phyloP scores from a whole-genome alignment of 2,797 vertebrate species.

The Crocodylus rhombifer region DNA sequence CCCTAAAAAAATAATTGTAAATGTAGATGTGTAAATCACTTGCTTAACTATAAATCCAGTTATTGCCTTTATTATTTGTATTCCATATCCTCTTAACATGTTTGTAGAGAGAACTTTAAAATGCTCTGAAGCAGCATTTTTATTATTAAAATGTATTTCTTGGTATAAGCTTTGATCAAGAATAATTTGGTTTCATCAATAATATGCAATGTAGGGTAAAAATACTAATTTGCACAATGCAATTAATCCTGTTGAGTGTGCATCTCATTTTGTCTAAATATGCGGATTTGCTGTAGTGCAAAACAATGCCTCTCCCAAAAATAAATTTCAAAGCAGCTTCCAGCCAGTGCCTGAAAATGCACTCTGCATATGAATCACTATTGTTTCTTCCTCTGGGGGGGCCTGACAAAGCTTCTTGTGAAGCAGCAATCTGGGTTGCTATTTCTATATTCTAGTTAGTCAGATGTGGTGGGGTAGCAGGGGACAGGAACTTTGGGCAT shows the following conservation, averaged over 20 bases:
- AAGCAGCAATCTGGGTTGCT: background rate
- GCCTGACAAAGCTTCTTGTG: background rate
- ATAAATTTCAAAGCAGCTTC: slow-evolving; percentile 10
- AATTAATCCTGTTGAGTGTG: background rate
- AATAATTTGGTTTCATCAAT: background rate
- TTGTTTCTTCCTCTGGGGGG: background rate
- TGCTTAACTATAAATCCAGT: background rate
- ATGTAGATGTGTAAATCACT: background rate
- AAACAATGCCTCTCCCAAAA: background rate
- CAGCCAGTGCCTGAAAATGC: background rate
- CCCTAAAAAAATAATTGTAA: background rate
- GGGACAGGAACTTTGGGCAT: background rate
- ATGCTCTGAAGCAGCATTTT: background rate
- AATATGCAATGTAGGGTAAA: background rate
- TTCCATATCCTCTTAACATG: background rate
- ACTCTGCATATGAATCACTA: background rate
- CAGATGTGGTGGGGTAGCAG: background rate
- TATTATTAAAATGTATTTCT: background rate
- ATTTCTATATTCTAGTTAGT: background rate
- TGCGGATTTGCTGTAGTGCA: background rate
- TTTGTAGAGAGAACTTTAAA: background rate
- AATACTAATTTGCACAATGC: background rate
- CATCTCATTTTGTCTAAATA: background rate
- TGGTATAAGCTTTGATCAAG: background rate
- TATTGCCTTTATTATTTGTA: background rate